These are phyloP conservation scores for Pterostichus niger DNA, from an alignment of 2,888 invertebrate genomes.

Conservation along the genomic window DNA sequence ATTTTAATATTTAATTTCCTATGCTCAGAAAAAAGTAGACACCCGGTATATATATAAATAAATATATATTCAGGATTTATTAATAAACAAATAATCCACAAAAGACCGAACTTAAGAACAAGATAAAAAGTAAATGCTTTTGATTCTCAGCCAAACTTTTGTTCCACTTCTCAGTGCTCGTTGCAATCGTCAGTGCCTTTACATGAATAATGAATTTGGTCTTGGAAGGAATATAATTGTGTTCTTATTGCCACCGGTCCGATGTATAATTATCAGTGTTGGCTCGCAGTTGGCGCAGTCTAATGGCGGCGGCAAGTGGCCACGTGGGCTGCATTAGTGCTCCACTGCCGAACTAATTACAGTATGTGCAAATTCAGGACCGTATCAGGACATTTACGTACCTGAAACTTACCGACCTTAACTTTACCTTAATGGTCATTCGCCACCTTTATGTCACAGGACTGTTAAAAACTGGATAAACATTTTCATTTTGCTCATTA, in stretches of 20 bases:
- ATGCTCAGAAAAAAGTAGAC: too few species aligned
- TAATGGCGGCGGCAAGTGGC: slow-evolving; percentile 55
- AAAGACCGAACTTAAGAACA: too few species aligned
- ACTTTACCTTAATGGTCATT: too few species aligned
- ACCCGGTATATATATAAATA: too few species aligned
- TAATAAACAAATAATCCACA: too few species aligned
- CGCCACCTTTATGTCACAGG: too few species aligned
- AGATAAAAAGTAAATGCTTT: too few species aligned
- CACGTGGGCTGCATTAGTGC: slow-evolving; percentile 58
- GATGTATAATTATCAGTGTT: slow-evolving; percentile 61
- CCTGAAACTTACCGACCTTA: too few species aligned
- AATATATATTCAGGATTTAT: too few species aligned
- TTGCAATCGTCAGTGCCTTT: slow-evolving; percentile 6
- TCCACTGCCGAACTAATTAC: slow-evolving; percentile 54
- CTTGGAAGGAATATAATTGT: slow-evolving; percentile 58
- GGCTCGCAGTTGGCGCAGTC: slow-evolving; percentile 26
- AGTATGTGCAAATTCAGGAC: slow-evolving; percentile 44
- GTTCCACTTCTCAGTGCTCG: not conserved
- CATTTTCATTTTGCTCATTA: too few species aligned
- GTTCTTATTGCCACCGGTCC: slow-evolving; percentile 27
- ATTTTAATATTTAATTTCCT: too few species aligned
- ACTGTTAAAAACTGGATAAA: too few species aligned
- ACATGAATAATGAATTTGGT: slow-evolving; percentile 49
- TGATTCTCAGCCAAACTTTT: not conserved
- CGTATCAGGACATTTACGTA: slow-evolving; percentile 1